Evolutionary conservation across 2,113 vertebrate species (phyloP).

Genomic region (Heptranchias perlo): DNA sequence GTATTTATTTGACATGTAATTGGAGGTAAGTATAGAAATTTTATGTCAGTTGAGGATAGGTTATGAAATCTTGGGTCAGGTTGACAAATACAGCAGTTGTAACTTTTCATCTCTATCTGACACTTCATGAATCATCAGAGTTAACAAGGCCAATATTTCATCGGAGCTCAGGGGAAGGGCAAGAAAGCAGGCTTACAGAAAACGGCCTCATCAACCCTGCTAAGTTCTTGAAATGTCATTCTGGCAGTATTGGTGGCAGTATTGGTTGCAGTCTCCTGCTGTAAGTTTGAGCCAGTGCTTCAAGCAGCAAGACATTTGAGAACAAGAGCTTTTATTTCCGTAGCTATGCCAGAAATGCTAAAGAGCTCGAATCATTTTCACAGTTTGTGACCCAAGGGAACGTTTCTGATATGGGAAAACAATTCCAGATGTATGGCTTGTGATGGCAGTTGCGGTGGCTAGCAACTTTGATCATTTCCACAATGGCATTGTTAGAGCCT

Average conservation of each 20-base stretch:
- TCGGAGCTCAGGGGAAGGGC: not conserved
- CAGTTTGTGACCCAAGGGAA: not conserved
- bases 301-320: not conserved
- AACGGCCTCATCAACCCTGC: not conserved
- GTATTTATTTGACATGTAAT: slow-evolving; percentile 14
- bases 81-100: not conserved
- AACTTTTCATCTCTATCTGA: not conserved
- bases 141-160: slow-evolving; percentile 9
- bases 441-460: not conserved
- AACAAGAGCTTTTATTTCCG: not conserved
- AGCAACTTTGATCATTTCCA: not conserved
- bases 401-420: not conserved
- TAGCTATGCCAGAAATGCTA: not conserved
- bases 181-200: not conserved
- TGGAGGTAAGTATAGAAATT: not conserved
- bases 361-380: not conserved
- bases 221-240: not conserved
- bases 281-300: not conserved
- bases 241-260: not conserved
- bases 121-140: slow-evolving; percentile 8
- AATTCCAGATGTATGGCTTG: not conserved
- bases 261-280: not conserved
- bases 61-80: not conserved
- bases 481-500: not conserved
- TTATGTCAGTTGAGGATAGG: not conserved